Base-by-base conservation (phyloP, 2,113 vertebrate genomes). In the Ramphastos sulfuratus region DNA sequence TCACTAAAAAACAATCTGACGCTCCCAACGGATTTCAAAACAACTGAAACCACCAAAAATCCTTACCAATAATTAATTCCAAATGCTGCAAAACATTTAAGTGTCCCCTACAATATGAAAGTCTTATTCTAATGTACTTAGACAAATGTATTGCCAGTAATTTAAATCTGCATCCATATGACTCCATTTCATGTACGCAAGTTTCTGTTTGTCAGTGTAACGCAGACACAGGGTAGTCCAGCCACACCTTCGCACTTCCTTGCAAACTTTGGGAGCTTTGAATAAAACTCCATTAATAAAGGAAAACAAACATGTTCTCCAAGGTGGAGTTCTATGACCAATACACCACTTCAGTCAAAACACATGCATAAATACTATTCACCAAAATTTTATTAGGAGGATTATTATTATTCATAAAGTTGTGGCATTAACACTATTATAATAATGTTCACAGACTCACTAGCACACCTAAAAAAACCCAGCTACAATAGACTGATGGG, bases 361-460 rank as follows among this genome's bases (percentile, higher is more conserved):
- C n/a, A 16, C 24, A 7, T 2, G 2, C n/a, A 71, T 65, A 46
- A 58, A 73, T 4, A 50, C 19, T 12, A 67, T 52, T 76, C 1
- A 1, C 4, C 58, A 48, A 2, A 33, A 8, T 24, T 23, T 31
- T 60, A 46, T 27, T 39, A 16, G 13, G 8, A 39, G 37, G 8
- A 39, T 39, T 35, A 12, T 64, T 50, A 19, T 15, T 12, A 60
- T 78, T 83, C 2, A 1, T 19, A 59, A 56, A 42, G 35, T 69
- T 56, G 48, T 35, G 37, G 37, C 23, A 33, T 33, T 27, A 70
- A 27, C 20, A 65, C 16, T n/a, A 20, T 30, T 39, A 1, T 3
- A 60, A 72, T 0, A 0, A 64, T 3, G 12, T 11, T 65, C n/a
- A 71, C 46, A 2, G 0, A 35, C 39, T 30, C 60, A 58, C 1